Percentiles rank a stretch among this genome's conserved stretches.
Conservation (phyloP, 2,888 invertebrate genomes). For the Carterocephalus palaemon region DNA sequence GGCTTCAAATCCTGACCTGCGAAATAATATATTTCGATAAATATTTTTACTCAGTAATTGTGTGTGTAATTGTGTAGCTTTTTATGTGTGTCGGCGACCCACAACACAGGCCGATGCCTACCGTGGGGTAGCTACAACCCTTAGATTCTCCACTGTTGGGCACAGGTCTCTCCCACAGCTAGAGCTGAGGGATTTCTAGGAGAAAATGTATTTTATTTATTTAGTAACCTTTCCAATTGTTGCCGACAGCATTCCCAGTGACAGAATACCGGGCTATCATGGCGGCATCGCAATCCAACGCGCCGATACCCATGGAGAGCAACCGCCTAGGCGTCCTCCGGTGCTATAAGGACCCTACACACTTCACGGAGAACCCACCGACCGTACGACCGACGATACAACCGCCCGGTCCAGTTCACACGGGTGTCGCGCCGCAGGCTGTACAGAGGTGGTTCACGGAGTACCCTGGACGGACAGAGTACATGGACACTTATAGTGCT, state of each 20-base stretch:
- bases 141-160: too few species aligned
- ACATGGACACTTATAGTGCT: slow-evolving; percentile 80
- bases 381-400: slow-evolving; percentile 77
- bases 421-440: slow-evolving; percentile 66
- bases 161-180: too few species aligned
- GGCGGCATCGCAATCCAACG: slow-evolving; percentile 80
- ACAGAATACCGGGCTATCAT: slow-evolving; percentile 76
- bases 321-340: slow-evolving; percentile 75
- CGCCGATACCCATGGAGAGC: slow-evolving; percentile 78
- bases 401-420: slow-evolving; percentile 62
- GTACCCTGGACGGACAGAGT: slow-evolving; percentile 81
- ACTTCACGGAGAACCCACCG: slow-evolving; percentile 74
- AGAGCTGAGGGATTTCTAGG: too few species aligned
- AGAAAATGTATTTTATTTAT: too few species aligned
- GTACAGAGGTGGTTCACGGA: slow-evolving; percentile 75
- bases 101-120: too few species aligned
- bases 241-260: slow-evolving; percentile 65
- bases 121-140: too few species aligned
- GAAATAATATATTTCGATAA: too few species aligned
- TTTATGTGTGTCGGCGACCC: too few species aligned
- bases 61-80: too few species aligned
- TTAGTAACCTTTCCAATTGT: too few species aligned
- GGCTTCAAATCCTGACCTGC: too few species aligned
- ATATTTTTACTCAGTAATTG: too few species aligned
- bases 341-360: slow-evolving; percentile 81